These are phyloP conservation scores for Cataglyphis albicans DNA, from an alignment of 2,888 invertebrate species.

Conservation along the genomic window DNA sequence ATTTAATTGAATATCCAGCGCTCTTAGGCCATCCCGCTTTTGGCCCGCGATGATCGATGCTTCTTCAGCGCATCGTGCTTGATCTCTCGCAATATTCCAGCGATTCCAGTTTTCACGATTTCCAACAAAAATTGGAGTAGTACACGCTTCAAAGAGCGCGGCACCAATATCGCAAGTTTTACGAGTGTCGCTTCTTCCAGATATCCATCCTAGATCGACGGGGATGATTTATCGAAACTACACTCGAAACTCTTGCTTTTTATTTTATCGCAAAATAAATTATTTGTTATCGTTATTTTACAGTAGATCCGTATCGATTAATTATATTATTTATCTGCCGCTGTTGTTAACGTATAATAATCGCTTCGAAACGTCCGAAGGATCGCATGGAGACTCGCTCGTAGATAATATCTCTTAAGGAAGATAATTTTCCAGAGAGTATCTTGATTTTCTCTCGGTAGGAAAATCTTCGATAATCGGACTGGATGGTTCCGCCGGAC, in stretches of 20 bases:
- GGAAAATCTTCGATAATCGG: constrained; percentile 38
- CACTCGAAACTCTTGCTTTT: not conserved
- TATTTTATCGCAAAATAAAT: not conserved
- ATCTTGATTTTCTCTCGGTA: not conserved
- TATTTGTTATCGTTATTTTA: not conserved
- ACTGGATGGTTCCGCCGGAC: constrained; percentile 16
- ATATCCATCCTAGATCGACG: constrained; percentile 27
- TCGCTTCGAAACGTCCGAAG: not conserved
- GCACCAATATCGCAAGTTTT: not conserved
- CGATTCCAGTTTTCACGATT: not conserved
- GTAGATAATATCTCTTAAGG: not conserved
- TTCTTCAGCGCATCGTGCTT: constrained; percentile 65
- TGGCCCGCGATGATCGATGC: constrained; percentile 61
- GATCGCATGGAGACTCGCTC: not conserved
- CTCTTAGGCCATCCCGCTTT: constrained; percentile 55
- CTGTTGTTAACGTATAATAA: not conserved
- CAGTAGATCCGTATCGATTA: not conserved
- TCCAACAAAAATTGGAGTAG: not conserved
- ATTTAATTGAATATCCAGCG: constrained; percentile 68
- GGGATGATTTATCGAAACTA: not conserved
- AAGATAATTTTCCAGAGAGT: not conserved
- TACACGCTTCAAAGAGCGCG: not conserved
- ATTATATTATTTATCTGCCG: not conserved
- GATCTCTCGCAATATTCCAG: constrained; percentile 46
- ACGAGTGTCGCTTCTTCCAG: constrained; percentile 44